These are phyloP conservation scores for Oryzias javanicus DNA, from an alignment of 2,113 vertebrate species.

Conservation along the genomic window DNA sequence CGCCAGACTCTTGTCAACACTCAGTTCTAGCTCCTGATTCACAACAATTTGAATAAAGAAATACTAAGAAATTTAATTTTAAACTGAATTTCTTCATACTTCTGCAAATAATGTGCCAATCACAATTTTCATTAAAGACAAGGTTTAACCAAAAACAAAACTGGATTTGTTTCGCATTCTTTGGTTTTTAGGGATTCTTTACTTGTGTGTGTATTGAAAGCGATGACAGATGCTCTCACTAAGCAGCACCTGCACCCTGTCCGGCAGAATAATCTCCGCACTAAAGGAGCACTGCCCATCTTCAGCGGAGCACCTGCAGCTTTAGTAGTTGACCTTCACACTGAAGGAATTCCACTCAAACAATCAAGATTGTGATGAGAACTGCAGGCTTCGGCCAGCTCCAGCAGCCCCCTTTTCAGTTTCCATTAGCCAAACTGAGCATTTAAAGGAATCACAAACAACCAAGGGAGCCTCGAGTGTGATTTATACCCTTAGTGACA, in stretches of 20 bases:
- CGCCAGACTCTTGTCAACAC: too few species aligned
- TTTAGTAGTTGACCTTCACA: constrained; percentile 57
- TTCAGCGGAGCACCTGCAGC: constrained; percentile 62
- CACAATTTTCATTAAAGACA: too few species aligned
- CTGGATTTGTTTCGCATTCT: constrained; percentile 8
- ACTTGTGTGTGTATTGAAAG: constrained; percentile 8
- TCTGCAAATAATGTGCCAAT: too few species aligned
- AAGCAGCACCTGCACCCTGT: constrained; percentile 42
- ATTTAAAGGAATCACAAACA: constrained; percentile 7
- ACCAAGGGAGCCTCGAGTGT: neutral
- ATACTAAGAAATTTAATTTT: too few species aligned
- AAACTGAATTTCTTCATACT: too few species aligned
- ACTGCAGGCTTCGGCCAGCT: constrained; percentile 1
- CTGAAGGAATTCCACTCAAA: constrained; percentile 41
- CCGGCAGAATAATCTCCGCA: constrained; percentile 41
- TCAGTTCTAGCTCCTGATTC: too few species aligned
- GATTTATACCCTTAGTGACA: constrained; percentile 46
- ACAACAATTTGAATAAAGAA: too few species aligned
- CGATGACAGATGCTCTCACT: constrained; percentile 58
- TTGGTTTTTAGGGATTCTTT: constrained; percentile 9
- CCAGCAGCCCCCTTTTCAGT: neutral
- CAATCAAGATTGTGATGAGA: constrained; percentile 4
- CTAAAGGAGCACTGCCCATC: constrained; percentile 49
- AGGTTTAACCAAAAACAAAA: too few species aligned
- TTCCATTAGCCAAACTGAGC: constrained; percentile 1